phyloP scores from a whole-genome alignment of 2,113 vertebrate species.

The Triplophysa dalaica region DNA sequence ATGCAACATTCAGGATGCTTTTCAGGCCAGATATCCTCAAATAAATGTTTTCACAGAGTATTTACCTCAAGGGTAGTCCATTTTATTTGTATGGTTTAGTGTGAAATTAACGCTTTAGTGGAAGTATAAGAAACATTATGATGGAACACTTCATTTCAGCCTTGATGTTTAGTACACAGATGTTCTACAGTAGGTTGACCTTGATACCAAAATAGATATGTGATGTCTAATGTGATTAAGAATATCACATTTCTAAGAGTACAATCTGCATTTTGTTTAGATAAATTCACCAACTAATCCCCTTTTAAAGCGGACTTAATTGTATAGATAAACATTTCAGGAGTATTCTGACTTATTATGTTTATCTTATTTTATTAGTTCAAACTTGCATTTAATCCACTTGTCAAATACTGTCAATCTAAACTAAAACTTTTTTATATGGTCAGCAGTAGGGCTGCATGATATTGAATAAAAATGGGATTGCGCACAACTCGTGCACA shows the following conservation, averaged over 20 bases:
- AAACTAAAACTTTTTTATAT: too few species aligned
- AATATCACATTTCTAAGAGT: not conserved
- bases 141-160: not conserved
- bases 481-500: too few species aligned
- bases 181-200: not conserved
- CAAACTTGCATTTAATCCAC: not conserved
- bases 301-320: slow-evolving; percentile 5
- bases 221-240: not conserved
- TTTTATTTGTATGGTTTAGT: not conserved
- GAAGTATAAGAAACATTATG: not conserved
- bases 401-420: too few species aligned
- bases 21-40: not conserved
- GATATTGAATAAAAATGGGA: too few species aligned
- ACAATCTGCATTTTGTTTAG: not conserved
- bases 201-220: not conserved
- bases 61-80: not conserved
- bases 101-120: too few species aligned
- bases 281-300: slow-evolving; percentile 14
- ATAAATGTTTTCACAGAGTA: not conserved
- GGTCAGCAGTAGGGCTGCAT: too few species aligned
- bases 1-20: not conserved
- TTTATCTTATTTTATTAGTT: not conserved
- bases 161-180: not conserved
- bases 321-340: not conserved
- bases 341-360: not conserved